Percentiles rank a stretch among this genome's conserved stretches.
Conservation (phyloP, 2,888 invertebrate species). For the Rhamnusium bicolor region DNA sequence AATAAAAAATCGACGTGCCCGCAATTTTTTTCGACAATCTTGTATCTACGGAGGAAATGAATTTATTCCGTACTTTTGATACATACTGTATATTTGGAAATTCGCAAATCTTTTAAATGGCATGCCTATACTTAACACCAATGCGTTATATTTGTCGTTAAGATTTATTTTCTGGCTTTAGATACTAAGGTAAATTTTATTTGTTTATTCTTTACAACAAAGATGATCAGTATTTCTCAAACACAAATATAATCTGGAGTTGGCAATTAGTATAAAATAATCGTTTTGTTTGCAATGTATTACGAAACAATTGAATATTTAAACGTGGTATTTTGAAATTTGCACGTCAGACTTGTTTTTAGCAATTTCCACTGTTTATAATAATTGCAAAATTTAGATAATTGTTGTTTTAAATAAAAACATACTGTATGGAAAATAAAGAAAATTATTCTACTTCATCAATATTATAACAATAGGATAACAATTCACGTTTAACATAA, state of each 20-base stretch:
- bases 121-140: too few relatives aligned
- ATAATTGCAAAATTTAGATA: constrained; percentile 22
- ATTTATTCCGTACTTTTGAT: too few relatives aligned
- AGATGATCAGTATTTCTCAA: neutral
- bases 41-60: too few relatives aligned
- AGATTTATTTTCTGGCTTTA: neutral
- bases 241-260: neutral
- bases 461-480: constrained; percentile 40
- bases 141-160: too few relatives aligned
- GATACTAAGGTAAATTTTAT: neutral
- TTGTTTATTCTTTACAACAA: neutral
- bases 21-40: too few relatives aligned
- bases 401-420: constrained; percentile 32
- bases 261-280: neutral
- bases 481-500: constrained; percentile 36
- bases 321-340: neutral
- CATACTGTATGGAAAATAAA: constrained; percentile 30
- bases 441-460: constrained; percentile 28
- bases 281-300: neutral
- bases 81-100: too few relatives aligned
- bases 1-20: too few relatives aligned
- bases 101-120: too few relatives aligned
- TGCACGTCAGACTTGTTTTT: neutral
- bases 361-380: neutral
- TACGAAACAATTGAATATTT: neutral